Percentiles rank a stretch among this genome's conserved stretches.
These are phyloP conservation scores for Drosophila pectinifera DNA, from an alignment of 1,140 invertebrate species.

Conservation along the genomic window DNA sequence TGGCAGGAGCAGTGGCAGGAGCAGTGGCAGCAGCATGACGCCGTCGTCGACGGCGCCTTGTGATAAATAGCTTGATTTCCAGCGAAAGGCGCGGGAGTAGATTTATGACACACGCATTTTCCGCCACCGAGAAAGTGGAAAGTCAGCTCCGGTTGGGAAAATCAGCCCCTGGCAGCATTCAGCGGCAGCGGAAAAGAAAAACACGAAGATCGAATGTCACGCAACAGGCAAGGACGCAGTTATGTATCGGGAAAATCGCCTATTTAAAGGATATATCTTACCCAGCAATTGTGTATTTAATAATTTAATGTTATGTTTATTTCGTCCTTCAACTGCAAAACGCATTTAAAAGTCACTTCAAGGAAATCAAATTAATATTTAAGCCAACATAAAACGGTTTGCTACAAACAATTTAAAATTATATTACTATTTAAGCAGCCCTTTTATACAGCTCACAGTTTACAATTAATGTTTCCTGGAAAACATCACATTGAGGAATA, in stretches of 20 bases:
- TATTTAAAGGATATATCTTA: constrained; percentile 6
- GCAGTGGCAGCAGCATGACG: constrained; percentile 32
- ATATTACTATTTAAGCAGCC: neutral
- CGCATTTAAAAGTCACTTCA: neutral
- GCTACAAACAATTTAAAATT: neutral
- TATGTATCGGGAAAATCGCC: constrained; percentile 24
- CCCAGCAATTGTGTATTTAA: neutral
- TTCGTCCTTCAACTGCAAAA: neutral
- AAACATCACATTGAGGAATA: neutral
- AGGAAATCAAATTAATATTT: neutral
- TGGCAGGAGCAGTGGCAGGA: too few species aligned
- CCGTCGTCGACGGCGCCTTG: constrained; percentile 45
- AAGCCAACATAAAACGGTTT: neutral
- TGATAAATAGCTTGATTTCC: constrained; percentile 63
- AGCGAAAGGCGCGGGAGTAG: constrained; percentile 52
- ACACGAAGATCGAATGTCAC: constrained; percentile 39
- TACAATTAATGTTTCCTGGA: neutral
- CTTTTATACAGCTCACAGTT: neutral
- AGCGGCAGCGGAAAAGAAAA: constrained; percentile 4
- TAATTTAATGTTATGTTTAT: too few species aligned
- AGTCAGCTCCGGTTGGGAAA: constrained; percentile 36
- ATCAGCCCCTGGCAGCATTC: constrained; percentile 5
- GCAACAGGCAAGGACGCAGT: constrained; percentile 32
- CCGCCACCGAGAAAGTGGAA: constrained; percentile 39
- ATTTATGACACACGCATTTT: constrained; percentile 62